Conservation (phyloP, 2,888 invertebrate genomes). For the Agrochola lota region DNA sequence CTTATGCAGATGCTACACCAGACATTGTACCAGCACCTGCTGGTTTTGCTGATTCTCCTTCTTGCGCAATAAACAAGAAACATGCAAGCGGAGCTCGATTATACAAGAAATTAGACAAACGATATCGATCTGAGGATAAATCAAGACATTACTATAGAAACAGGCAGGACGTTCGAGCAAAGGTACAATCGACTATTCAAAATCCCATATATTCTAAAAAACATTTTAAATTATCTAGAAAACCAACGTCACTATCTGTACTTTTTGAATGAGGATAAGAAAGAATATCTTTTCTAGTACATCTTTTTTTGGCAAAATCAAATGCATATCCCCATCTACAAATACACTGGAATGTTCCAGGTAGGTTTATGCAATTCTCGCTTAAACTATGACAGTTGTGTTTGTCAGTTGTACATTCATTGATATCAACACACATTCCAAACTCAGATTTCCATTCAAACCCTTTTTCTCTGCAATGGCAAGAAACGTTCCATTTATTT, state of each 20-base stretch:
- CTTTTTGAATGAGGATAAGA: neutral
- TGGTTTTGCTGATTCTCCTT: constrained; percentile 96
- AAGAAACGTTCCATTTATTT: constrained; percentile 92
- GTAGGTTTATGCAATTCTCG: constrained; percentile 91
- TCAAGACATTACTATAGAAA: constrained; percentile 92
- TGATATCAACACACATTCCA: constrained; percentile 91
- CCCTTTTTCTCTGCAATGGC: constrained; percentile 88
- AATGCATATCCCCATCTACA: constrained; percentile 88
- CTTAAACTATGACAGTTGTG: constrained; percentile 82
- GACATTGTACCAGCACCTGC: constrained; percentile 97
- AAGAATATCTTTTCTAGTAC: constrained; percentile 53
- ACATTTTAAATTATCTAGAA: constrained; percentile 39
- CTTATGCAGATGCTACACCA: constrained; percentile 88
- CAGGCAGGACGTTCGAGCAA: constrained; percentile 94
- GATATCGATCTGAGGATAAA: constrained; percentile 95
- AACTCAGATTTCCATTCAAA: constrained; percentile 91
- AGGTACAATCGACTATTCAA: constrained; percentile 85
- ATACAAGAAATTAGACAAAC: constrained; percentile 94
- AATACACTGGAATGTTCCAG: constrained; percentile 86
- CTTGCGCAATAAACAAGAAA: constrained; percentile 82
- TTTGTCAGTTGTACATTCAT: constrained; percentile 88
- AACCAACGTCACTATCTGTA: neutral
- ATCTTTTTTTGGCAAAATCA: constrained; percentile 64
- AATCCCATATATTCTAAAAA: constrained; percentile 48
- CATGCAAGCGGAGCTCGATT: constrained; percentile 89